Evolutionary conservation across 2,113 vertebrate species (phyloP), one percentile per base, ranked within the genome.

Genomic region (Danionella cerebrum): DNA sequence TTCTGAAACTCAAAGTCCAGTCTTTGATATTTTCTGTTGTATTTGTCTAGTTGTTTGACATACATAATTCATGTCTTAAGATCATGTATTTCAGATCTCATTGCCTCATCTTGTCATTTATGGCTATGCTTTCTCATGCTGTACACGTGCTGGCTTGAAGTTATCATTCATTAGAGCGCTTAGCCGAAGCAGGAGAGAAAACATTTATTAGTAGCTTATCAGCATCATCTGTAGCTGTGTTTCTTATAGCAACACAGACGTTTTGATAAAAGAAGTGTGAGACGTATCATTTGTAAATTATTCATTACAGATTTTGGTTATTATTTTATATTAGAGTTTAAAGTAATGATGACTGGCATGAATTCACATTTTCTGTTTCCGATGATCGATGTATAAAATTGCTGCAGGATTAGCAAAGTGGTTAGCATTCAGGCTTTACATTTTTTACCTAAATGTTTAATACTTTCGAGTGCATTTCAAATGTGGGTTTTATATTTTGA

Each of bases 41-140:
- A 58, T 67, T 67, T 77, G 75, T 73, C 67, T 64, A 67, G 67
- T 68, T 24, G 42, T 77, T 63, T 73, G 55, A 76, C 71, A 73
- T 62, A 70, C 67, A 70, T 63, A 70, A 54, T 67, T 70, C 75
- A 77, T 77, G 75, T 75, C 64, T 73, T 58, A 59, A 63, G 69
- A 65, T 73, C 69, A 68, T 73, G 75, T 73, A 63, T 77, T 64
- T 77, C 75, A 70, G 71, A 77, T 73, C 39, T 65, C 71, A 77
- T 77, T 77, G 57, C 62, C 22, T 71, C 75, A 73, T 77, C 75
- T 63, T 73, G 54, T 77, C 75, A 73, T 67, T 67, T 73, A 70
- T 67, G 51, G 71, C 71, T 70, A 63, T 65, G 63, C 57, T 55
- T 70, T 70, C 54, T 44, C 70, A 70, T 62, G 60, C 60, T 60